Base-by-base conservation (phyloP, 2,113 vertebrate genomes). In the Emberiza fucata region DNA sequence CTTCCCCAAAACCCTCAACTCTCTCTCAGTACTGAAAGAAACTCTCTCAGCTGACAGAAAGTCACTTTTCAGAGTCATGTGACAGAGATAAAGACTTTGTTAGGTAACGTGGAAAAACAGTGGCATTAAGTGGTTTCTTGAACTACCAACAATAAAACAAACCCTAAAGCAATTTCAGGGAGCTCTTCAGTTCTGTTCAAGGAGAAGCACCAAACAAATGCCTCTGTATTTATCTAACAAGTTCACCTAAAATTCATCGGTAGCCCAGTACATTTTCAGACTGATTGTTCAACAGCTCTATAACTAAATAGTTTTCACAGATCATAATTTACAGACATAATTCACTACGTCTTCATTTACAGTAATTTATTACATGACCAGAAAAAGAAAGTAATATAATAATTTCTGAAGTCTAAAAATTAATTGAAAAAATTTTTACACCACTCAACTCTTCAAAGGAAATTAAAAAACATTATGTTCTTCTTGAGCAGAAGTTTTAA, bases 71-170 rank as follows among this genome's bases (percentile, higher is more conserved):
- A 68, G 54, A 53, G 44, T 33, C 53, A 92, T 3, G 17, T 29
- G 47, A 37, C 54, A 93, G 70, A 94, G 70, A 75, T 81, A 95
- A 96, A 93, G 77, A 63, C 40, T 87, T 94, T 92, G 56, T 54
- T 66, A 87, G 63, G 33, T 71, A 82, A 76, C 6, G 23, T 40
- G n/a, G 64, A 65, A 66, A 81, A 94, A n/a, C 28, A 90, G 66
- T n/a, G 10, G 40, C 61, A 83, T 77, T 96, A 94, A 93, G 75
- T 73, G 54, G 57, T 71, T 96, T 95, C 53, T n/a, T 94, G 76
- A 89, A 92, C n/a, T 84, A 64, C 35, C 65, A 64, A 87, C 84
- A 92, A 81, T 18, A 82, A 86, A 75, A 83, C 23, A 53, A 28
- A 63, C 9, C 37, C 73, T 84, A 90, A 75, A 71, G 42, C 27